A percentile compares a stretch with the other conserved stretches of the same genome.
Evolutionary conservation across 2,888 invertebrate genomes (phyloP).

Genomic region (Drosophila cognata): DNA sequence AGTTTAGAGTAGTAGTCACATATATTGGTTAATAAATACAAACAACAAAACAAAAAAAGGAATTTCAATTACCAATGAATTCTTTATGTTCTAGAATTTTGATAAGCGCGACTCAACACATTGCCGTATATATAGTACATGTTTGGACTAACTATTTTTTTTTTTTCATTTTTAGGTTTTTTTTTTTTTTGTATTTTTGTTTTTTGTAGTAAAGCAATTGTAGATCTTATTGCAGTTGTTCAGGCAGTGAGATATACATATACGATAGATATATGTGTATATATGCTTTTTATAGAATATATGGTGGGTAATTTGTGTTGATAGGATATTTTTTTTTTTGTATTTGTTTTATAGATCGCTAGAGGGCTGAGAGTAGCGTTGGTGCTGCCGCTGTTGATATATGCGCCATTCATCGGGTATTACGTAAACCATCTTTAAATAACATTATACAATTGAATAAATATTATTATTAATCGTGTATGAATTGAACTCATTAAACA

Average conservation of each 20-base stretch:
- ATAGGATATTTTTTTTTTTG: constrained; percentile 9
- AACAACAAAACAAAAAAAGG: constrained; percentile 59
- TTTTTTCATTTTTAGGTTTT: constrained; percentile 5
- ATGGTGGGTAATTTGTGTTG: constrained; percentile 55
- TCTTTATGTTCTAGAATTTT: constrained; percentile 67
- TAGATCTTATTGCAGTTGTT: constrained; percentile 38
- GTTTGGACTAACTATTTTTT: constrained; percentile 36
- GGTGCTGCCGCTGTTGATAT: constrained; percentile 85
- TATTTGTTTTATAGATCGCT: constrained; percentile 82
- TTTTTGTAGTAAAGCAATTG: constrained; percentile 34
- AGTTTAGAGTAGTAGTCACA: constrained; percentile 41
- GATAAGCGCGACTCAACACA: constrained; percentile 66
- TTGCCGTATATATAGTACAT: constrained; percentile 53
- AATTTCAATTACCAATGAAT: constrained; percentile 72
- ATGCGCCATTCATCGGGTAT: constrained; percentile 85
- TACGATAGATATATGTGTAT: not conserved
- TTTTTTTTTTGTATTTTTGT: constrained; percentile 20
- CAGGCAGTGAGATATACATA: constrained; percentile 44
- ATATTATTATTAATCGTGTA: constrained; percentile 48
- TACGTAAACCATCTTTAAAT: constrained; percentile 85
- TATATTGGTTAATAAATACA: constrained; percentile 48
- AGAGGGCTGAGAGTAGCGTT: constrained; percentile 85
- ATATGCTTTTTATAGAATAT: constrained; percentile 10
- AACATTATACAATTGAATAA: constrained; percentile 67
- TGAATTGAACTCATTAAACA: constrained; percentile 27